Conservation (phyloP, 1,140 invertebrate species). For the Drosophila lini region DNA sequence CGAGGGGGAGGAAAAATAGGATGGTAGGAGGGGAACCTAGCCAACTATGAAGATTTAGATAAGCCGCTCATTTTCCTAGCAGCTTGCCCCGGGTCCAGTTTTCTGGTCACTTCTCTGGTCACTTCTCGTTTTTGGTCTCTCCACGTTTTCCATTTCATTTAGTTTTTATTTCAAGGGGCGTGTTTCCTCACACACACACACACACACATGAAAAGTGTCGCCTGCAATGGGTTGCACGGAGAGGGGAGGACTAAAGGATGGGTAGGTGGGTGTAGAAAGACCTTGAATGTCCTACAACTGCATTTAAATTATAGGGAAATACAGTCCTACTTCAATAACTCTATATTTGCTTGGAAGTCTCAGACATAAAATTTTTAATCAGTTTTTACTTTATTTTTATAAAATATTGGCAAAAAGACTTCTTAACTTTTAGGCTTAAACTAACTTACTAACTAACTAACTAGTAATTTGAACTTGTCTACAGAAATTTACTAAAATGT, state of each 20-base stretch:
- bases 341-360: no score
- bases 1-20: slow-evolving; percentile 14
- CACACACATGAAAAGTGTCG: slow-evolving; percentile 52
- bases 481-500: not conserved
- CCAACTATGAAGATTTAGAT: slow-evolving; percentile 84
- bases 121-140: slow-evolving; percentile 45
- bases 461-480: no score
- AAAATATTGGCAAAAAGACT: not conserved
- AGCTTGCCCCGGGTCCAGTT: slow-evolving; percentile 46
- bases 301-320: slow-evolving; percentile 52
- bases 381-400: not conserved
- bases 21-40: slow-evolving; percentile 62
- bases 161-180: slow-evolving; percentile 64
- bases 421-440: not conserved
- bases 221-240: slow-evolving; percentile 17
- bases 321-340: not conserved
- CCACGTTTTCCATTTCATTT: slow-evolving; percentile 77
- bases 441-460: no score
- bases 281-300: slow-evolving; percentile 63
- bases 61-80: slow-evolving; percentile 79
- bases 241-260: not conserved
- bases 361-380: not conserved
- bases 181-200: slow-evolving; percentile 28
- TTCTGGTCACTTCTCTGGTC: slow-evolving; percentile 69
- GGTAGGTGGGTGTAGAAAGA: slow-evolving; percentile 10